Conservation (phyloP, 2,888 invertebrate genomes). For the Caenorhabditis macrosperma region DNA sequence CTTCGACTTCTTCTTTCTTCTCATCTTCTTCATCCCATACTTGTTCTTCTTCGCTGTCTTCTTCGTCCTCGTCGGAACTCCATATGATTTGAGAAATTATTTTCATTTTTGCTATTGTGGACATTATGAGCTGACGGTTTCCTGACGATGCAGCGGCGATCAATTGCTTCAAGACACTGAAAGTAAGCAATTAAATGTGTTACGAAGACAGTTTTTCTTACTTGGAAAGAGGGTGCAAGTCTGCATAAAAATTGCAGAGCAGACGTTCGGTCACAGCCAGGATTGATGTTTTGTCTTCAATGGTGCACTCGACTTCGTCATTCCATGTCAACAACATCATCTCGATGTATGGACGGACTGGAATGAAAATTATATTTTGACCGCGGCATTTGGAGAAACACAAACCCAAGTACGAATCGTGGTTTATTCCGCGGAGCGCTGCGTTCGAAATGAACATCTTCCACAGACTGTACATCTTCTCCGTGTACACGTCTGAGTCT, state of each 20-base stretch:
- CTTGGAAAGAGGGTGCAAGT: constrained; percentile 41
- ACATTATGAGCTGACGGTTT: neutral
- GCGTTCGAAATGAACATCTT: constrained; percentile 37
- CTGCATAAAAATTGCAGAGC: constrained; percentile 23
- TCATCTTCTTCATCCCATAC: neutral
- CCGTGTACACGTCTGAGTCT: constrained; percentile 9
- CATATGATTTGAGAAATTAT: neutral
- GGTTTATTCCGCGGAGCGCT: constrained; percentile 13
- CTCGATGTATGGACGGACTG: constrained; percentile 49
- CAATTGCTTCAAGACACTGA: neutral
- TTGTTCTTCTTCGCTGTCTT: neutral
- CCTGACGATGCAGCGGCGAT: neutral
- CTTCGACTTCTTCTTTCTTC: neutral
- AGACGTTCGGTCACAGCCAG: constrained; percentile 16
- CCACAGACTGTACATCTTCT: constrained; percentile 19
- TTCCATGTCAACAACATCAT: constrained; percentile 16
- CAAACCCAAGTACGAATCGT: constrained; percentile 39
- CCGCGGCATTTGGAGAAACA: neutral
- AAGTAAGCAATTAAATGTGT: neutral
- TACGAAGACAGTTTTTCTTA: neutral
- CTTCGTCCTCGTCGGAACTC: neutral
- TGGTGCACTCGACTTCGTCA: neutral
- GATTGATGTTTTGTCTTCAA: constrained; percentile 16
- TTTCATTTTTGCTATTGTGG: neutral
- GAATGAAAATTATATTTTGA: no score